Evolutionary conservation across 2,888 invertebrate genomes (phyloP), one percentile per base, ranked within the genome.

Genomic region (Amblyjoppa fuscipennis): DNA sequence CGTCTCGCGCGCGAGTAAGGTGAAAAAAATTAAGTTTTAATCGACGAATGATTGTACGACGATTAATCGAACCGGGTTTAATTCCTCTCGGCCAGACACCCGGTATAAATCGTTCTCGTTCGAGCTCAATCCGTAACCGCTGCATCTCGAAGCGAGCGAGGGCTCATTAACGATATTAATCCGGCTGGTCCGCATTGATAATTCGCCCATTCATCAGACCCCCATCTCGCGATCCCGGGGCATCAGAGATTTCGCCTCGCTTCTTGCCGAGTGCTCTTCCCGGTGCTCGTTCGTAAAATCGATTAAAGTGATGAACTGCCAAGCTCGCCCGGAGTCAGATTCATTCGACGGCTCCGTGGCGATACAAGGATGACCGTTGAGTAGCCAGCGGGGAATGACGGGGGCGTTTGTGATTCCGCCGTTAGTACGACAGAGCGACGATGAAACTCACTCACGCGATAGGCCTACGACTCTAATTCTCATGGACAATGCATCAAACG

Each of bases 231-330:
- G 89, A 90, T 88, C 88, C 87, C 87, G 87, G 89, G 87, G 89
- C 87, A 31, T 64, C 34, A 6, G 64, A 28, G 5, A 88, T 91
- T 89, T 89, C 89, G 90, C 88, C 31, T 79, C 76, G 41, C 76
- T 83, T 82, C 79, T 83, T 83, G 82, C 82, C 16, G 41, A 76
- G 69, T 49, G 13, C 16, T 16, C 76, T 66, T n/a, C 31, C 53
- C 69, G 69, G 74, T 76, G 86, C 77, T 87, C 87, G 80, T 86
- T 80, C 86, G 89, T 87, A 86, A 91, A 91, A 91, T 91, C 91
- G 91, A 92, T 92, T 91, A 91, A 90, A 91, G 89, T 90, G 92
- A 91, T 92, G 92, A 90, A 92, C 91, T 89, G 90, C 89, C 86
- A 88, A 87, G 85, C 76, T 71, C 73, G 74, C 61, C 38, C 61